Evolutionary conservation across 2,797 vertebrate species (phyloP), one percentile per base, ranked within the genome.

Genomic region (Selene dorsalis): DNA sequence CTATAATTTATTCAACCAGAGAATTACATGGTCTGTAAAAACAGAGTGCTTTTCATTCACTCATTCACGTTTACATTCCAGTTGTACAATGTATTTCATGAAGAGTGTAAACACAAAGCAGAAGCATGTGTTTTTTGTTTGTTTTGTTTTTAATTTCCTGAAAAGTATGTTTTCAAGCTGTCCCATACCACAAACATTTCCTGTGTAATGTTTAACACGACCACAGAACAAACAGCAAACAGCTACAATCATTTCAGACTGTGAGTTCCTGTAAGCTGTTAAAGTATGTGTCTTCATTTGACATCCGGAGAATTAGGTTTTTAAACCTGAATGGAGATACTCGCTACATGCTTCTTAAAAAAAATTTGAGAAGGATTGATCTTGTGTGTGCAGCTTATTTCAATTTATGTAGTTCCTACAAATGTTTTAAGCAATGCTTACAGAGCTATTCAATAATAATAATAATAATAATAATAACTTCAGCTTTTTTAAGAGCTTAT

Each of bases 281-380:
- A 18, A 64, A 79, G 47, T 58, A 79, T 70, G 64, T 80, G 61
- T 52, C 61, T 39, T 20, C 22, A 48, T 56, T 52, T 76, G 24
- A 64, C 52, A 64, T 38, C 8, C 18, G 53, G 4, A 14, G 13
- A 60, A 43, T 65, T 57, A 28, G 2, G 55, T 60, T 38, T 52
- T 56, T 53, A 10, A 69, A 18, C 13, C 18, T 71, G 9, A 52
- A 20, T 1, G n/a, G 3, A 61, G 6, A 41, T 11, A 32, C 3
- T 30, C 30, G 30, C 30, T 35, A 35, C 32, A 35, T 5, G 0
- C 57, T 38, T 60, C 17, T 66, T 4, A 24, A 30, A 30, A 30
- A 30, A 30, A 30, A 30, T n/a, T 12, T 20, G 16, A 5, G 0
- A 32, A 35, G 11, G 1, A 35, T 8, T 60, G 4, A 17, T 43